Evolutionary conservation across 2,113 vertebrate species (phyloP), one percentile per base, ranked within the genome.

Genomic region (Rhea pennata): DNA sequence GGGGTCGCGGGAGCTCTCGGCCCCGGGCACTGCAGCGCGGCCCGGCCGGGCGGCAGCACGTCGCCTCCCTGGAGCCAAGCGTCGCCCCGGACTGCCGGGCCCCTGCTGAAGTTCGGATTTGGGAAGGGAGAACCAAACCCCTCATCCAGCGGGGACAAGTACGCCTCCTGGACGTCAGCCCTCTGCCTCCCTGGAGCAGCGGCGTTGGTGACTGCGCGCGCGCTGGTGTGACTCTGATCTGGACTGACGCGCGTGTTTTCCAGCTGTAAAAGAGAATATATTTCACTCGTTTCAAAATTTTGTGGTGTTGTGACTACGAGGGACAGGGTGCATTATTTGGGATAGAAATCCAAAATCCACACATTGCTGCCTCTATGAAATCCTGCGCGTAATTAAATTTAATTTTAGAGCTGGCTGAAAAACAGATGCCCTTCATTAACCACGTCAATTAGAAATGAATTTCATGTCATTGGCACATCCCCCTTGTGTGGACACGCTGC

Each of bases 251-350:
- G 42, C 40, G 67, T 6, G 22, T 54, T 54, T 83, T 83, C 73
- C 29, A 94, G 8, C 74, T 90, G 40, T 83, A 67, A 76, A 76
- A 73, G 16, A 70, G 29, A 46, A 89, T 73, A 10, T 9, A 20
- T 89, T 91, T 87, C 4, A 19, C 87, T 95, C 74, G 46, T 73
- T 48, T 22, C 2, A 62, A 69, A 91, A 83, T n/a, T 8, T 3
- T 13, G 29, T 22, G 80, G 26, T 51, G 70, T 33, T 5, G 0
- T 36, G 21, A 92, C 44, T 15, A 72, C 64, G 44, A 81, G 89
- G 26, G 1, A 0, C 12, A 10, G 5, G 50, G 7, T 70, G 23
- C 33, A 12, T 82, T 95, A 22, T 75, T 0, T 29, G 51, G 71
- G 44, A 50, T 58, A 81, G 56, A 75, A 92, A 67, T 19, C 31